Evolutionary conservation across 2,888 invertebrate genomes (phyloP).

Genomic region (Acleris sparsana): DNA sequence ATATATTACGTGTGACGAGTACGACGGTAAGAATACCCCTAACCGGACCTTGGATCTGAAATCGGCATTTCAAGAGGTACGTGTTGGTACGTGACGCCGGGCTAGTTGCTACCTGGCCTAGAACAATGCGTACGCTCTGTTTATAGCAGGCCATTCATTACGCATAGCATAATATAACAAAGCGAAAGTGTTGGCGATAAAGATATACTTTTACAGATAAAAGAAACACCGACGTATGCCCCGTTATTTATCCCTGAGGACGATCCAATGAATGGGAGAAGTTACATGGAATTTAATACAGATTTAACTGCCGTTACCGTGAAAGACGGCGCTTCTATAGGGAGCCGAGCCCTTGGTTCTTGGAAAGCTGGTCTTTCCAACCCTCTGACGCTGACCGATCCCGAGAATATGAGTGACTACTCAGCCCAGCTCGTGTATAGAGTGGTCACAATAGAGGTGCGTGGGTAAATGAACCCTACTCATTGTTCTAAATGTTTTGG

Average conservation of each 20-base stretch:
- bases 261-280: slow-evolving; percentile 87
- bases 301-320: slow-evolving; percentile 88
- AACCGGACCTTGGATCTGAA: slow-evolving; percentile 87
- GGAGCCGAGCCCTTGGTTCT: slow-evolving; percentile 87
- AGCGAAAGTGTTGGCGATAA: slow-evolving; percentile 27
- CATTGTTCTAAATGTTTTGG: slow-evolving; percentile 61
- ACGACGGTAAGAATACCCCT: slow-evolving; percentile 90
- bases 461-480: slow-evolving; percentile 77
- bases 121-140: slow-evolving; percentile 35
- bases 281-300: slow-evolving; percentile 90
- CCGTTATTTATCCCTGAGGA: slow-evolving; percentile 85
- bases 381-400: slow-evolving; percentile 85
- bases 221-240: slow-evolving; percentile 88
- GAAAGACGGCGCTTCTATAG: slow-evolving; percentile 88
- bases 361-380: slow-evolving; percentile 91
- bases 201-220: slow-evolving; percentile 64
- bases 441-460: slow-evolving; percentile 92
- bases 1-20: slow-evolving; percentile 91
- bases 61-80: slow-evolving; percentile 87
- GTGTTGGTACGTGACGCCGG: slow-evolving; percentile 36
- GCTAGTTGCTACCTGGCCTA: slow-evolving; percentile 31
- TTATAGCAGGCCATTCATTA: slow-evolving; percentile 20
- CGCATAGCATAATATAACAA: slow-evolving; percentile 9
- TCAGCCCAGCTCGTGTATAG: slow-evolving; percentile 93
- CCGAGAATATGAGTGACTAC: slow-evolving; percentile 87